These are phyloP conservation scores for Oreochromis spilurus DNA, from an alignment of 2,113 vertebrate genomes.

Conservation along the genomic window DNA sequence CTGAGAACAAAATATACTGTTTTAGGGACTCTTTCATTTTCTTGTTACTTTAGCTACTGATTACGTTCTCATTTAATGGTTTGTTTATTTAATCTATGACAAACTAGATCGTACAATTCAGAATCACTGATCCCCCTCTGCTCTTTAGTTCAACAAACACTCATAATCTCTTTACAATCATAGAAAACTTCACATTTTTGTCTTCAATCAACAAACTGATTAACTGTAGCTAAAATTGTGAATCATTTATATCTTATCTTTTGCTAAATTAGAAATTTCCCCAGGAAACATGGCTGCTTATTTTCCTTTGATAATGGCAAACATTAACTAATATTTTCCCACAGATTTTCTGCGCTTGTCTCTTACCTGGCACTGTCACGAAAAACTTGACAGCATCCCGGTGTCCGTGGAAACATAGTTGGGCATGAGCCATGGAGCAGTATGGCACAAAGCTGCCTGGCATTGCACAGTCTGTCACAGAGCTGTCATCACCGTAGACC, in stretches of 20 bases:
- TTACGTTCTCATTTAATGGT: background rate
- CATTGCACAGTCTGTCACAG: conserved; percentile 67
- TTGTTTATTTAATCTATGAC: background rate
- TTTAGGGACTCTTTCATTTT: background rate
- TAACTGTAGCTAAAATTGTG: background rate
- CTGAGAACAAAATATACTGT: background rate
- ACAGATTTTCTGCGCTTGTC: background rate
- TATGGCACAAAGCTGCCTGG: conserved; percentile 88
- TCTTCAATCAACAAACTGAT: background rate
- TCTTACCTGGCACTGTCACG: conserved; percentile 87
- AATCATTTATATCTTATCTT: background rate
- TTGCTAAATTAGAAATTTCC: background rate
- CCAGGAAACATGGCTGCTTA: background rate
- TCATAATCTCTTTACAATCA: background rate
- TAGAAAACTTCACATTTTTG: background rate
- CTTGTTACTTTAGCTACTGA: background rate
- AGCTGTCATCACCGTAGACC: conserved; percentile 82
- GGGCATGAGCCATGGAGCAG: conserved; percentile 98
- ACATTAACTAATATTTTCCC: background rate
- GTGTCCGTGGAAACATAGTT: conserved; percentile 97
- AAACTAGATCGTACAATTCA: background rate
- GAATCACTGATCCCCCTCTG: background rate
- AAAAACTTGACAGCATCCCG: conserved; percentile 97
- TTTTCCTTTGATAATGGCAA: background rate
- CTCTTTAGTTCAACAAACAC: background rate